Evolutionary conservation across 37 sponge, comb jelly and placozoan species (phyloP), one percentile per base, ranked within the genome.

Genomic region (Haliclona indistincta): DNA sequence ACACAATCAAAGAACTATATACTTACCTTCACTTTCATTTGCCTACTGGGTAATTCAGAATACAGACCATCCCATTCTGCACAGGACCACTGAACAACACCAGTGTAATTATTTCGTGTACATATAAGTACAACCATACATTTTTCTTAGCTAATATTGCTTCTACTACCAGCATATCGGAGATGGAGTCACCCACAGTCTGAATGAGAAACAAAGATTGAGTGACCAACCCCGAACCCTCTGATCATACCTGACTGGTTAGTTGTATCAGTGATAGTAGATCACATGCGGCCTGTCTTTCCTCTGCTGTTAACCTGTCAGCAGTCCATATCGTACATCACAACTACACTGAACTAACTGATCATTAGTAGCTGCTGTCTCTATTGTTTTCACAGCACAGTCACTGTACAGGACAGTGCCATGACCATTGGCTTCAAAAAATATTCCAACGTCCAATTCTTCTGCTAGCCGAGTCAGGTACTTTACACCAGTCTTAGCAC

Each of bases 381-480:
- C 28, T 43, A 95, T 82, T 13, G 55, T 58, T 41, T 72, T 75
- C 20, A 81, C 70, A n/a, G 96, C 89, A 36, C 34, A 69, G n/a
- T 81, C 68, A 55, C 96, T 91, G 66, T 88, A 95, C 52, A 95
- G 38, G 1, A 97, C 99, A 3, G 94, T 97, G 15, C 99, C 99
- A 73, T 97, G 99, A 7, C 99, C 99, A 63, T 97, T 97, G 41
- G 99, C 99, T 49, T 97, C 99, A 81, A 94, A 97, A 78, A 90
- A 93, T 28, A 97, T 79, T 0, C 95, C 99, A 8, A 97, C 54
- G 42, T 97, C 99, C 71, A 71, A 92, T 38, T 92, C 86, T 64
- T 70, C 38, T 0, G 95, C 95, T 62, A 79, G 82, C 43, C 78
- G 64, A 63, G 91, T 91, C 2, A 97, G 82, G 79, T 95, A 85